Evolutionary conservation across 30 jellyfish, hydroid and myxozoan genomes (phyloP).

Genomic region (Aurelia sp.): DNA sequence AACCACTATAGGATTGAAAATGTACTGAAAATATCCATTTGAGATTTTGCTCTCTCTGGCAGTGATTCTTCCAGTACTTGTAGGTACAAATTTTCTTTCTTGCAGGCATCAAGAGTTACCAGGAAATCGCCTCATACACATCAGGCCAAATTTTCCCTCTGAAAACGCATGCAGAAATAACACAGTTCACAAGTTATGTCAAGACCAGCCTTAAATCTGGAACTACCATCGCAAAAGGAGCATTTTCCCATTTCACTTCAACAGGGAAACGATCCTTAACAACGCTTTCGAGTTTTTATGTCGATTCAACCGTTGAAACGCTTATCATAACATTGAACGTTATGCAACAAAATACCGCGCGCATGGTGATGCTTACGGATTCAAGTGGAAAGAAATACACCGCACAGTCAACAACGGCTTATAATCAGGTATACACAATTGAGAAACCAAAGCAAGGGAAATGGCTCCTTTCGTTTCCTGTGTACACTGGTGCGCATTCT

Average conservation of each 20-base stretch:
- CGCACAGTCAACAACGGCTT: constrained; percentile 35
- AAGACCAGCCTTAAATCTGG: constrained; percentile 54
- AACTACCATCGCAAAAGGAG: constrained; percentile 70
- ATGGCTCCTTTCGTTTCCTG: constrained; percentile 40
- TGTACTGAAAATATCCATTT: no score
- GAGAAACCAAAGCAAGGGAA: constrained; percentile 49
- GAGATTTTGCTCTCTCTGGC: no score
- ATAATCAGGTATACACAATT: constrained; percentile 41
- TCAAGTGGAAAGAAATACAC: constrained; percentile 34
- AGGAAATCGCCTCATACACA: constrained; percentile 81
- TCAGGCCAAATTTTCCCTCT: constrained; percentile 78
- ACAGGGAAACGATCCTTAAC: constrained; percentile 15
- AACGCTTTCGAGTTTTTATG: neutral
- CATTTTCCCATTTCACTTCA: neutral
- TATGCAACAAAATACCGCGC: constrained; percentile 29
- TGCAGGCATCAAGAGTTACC: constrained; percentile 71
- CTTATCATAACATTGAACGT: constrained; percentile 47
- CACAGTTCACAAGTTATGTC: constrained; percentile 47
- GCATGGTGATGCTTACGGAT: constrained; percentile 21
- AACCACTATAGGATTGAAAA: no score
- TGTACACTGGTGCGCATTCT: constrained; percentile 15
- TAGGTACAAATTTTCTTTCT: neutral
- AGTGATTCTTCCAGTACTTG: no score
- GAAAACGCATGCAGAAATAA: constrained; percentile 37
- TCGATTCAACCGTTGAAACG: constrained; percentile 52